Base-by-base conservation (phyloP, 2,888 invertebrate species). In the Xestobium rufovillosum region DNA sequence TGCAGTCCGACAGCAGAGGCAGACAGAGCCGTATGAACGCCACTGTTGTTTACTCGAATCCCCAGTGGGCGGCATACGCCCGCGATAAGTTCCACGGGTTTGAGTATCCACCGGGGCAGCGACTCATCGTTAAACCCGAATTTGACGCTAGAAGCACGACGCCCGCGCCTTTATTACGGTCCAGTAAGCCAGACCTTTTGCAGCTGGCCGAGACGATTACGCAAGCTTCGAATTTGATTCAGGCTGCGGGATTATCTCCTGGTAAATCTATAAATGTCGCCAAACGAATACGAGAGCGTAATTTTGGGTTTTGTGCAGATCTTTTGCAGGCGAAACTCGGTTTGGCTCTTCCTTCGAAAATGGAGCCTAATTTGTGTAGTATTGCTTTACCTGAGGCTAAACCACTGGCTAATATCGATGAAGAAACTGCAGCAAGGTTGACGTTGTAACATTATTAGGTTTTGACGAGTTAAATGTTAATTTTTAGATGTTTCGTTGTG, bases 91-190 rank as follows among this genome's bases (percentile, higher is more conserved):
- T 94, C 28, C 83, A 92, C 61, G 84, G 86, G 3, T 84, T 94
- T 63, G 92, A 94, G 63, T 94, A 91, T 67, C 92, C 94, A 0
- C 84, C 87, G 13, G 91, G 91, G 11, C 78, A 81, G 54, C 74
- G 82, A 42, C 71, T 92, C 46, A 83, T 83, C 54, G 83, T 87
- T 1, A 78, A 78, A 55, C 79, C 80, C 8, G 78, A 80, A 38
- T 60, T 57, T 28, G 63, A 65, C 4, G 51, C 33, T 3, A 6
- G 31, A 8, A 10, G n/a, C 27, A 23, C 6, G n/a, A 27, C n/a
- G 31, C 11, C 8, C 9, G 13, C n/a, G 11, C 14, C 38, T 3
- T 38, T 4, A 31, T 8, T 8, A 13, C 14, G 14, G 10, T 17
- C 27, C 10, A 40, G 44, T 6, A 62, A 69, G 40, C 66, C 71